Base-by-base conservation (phyloP, 2,888 invertebrate genomes). In the Caenorhabditis japonica region DNA sequence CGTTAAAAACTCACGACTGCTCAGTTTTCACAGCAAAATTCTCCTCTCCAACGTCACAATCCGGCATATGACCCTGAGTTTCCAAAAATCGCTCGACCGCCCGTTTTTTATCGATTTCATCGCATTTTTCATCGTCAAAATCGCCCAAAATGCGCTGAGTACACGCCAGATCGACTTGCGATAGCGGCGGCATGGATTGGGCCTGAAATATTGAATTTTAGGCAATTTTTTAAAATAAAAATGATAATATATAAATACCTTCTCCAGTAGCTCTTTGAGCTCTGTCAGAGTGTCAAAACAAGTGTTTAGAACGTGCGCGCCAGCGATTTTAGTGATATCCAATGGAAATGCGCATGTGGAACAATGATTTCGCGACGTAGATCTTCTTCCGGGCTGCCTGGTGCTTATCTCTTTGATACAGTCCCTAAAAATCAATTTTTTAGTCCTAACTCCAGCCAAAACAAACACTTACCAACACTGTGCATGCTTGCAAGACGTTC, bases 381-480 rank as follows among this genome's bases (percentile, higher is more conserved):
- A 17, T 1, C 46, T 30, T n/a, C 27, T 59, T 38, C 69, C 68
- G 0, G 49, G 34, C 1, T n/a, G 8, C 23, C 34, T 49, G 25
- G 49, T 41, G 19, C 17, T 46, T 23, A 75, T 46, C 19, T 44
- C 36, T 0, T 21, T 13, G 30, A 75, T 70, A 21, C 75, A 75
- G 7, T 70, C 75, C 74, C 59, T 60, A 10, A 34, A 41, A 36
- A 23, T 23, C 12, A n/a, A 30, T 15, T 19, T 12, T 27, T 19
- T 15, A 39, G 1, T n/a, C 8, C 13, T 5, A 34, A n/a, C 7
- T 33, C 21, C 21, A n/a, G 17, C 7, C 51, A 23, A 21, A 33
- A 17, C n/a, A n/a, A n/a, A n/a, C n/a, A 2, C 41, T n/a, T 43
- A 75, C 78, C 79, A 79, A 33, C 79, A 79, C 36, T 69, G 69